Base-by-base conservation (phyloP, 1,140 invertebrate genomes). In the Aphelenchoides fujianensis region DNA sequence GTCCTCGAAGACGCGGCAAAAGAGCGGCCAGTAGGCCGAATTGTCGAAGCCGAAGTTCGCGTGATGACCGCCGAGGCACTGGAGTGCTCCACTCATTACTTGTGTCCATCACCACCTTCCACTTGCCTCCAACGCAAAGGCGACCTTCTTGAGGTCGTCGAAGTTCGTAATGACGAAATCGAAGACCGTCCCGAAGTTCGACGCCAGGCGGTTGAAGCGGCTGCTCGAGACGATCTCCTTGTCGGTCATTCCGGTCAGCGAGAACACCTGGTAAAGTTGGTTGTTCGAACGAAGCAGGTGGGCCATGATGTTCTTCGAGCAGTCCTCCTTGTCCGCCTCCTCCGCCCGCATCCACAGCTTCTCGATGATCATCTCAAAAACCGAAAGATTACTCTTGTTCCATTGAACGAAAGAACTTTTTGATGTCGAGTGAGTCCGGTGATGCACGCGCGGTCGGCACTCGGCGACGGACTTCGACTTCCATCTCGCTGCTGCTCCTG, bases 141-240 rank as follows among this genome's bases (percentile, higher is more conserved):
- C 66, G 9, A 78, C 74, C 61, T 68, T 80, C 69, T 78, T 62
- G 27, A 81, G 31, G 57, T 78, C 76, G 27, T 78, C 74, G 9
- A 78, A 48, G 67, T 78, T 78, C 2, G 74, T 79, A 19, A 78
- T 74, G 9, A 78, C 76, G 41, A 79, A 78, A 59, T 78, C 76
- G 28, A 78, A 76, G 31, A 80, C 79, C 23, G 69, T 75, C 5
- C 68, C 78, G 41, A 78, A 78, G 52, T 78, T 78, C 3, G 74
- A 72, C 9, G 77, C 77, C 57, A 69, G 68, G 19, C 74, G 71
- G 3, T 27, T 19, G 48, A 78, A 76, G 32, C 55, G 68, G n/a
- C 70, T 31, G 34, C 75, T 76, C 12, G 23, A 23, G 1, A 73
- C 9, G 28, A 76, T 76, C 34, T 76, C 75, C 7, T 78, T 76